Percentiles rank a stretch among this genome's conserved stretches.
These are phyloP conservation scores for Paramormyrops kingsleyae DNA, from an alignment of 2,113 vertebrate genomes.

Conservation along the genomic window DNA sequence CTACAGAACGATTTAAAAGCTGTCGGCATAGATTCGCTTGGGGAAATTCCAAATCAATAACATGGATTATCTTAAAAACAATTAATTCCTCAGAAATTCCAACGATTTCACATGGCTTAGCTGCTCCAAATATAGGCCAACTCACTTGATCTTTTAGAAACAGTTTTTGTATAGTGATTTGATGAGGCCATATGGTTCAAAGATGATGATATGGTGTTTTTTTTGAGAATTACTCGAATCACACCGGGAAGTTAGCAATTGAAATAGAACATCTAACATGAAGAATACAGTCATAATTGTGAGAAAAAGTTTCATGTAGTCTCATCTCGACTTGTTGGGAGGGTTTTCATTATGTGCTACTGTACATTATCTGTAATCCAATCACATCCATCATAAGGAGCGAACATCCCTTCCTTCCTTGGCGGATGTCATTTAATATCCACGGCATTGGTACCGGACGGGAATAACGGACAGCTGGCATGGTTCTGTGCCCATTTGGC, in stretches of 20 bases:
- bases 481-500: slow-evolving; percentile 59
- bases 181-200: not conserved
- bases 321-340: not conserved
- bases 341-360: not conserved
- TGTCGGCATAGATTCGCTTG: not conserved
- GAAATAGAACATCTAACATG: not conserved
- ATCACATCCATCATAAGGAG: not conserved
- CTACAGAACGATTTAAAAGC: not conserved
- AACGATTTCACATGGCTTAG: not conserved
- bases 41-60: not conserved
- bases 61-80: not conserved
- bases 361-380: slow-evolving; percentile 1
- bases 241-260: not conserved
- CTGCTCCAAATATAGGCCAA: not conserved
- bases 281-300: not conserved
- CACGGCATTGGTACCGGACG: not conserved
- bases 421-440: not conserved
- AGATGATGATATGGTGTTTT: not conserved
- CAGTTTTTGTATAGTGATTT: not conserved
- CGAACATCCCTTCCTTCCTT: not conserved
- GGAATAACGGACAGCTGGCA: slow-evolving; percentile 47
- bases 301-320: not conserved
- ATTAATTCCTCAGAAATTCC: not conserved
- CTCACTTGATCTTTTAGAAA: not conserved
- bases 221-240: not conserved